Evolutionary conservation across 1,140 invertebrate genomes (phyloP).

Genomic region (Pygmarrhopalites habei): DNA sequence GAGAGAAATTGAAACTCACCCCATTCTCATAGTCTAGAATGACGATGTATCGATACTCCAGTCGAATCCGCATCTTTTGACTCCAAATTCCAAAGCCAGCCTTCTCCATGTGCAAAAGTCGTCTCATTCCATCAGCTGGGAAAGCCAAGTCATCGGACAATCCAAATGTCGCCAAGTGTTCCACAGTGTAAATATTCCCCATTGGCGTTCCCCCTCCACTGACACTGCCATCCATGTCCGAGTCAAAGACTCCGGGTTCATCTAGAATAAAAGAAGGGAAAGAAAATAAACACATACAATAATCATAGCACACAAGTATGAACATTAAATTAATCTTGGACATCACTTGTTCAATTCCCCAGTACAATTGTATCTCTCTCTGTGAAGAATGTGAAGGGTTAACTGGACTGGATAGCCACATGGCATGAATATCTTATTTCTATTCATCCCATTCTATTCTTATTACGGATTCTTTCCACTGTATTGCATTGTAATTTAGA

Average conservation of each 20-base stretch:
- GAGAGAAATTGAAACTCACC: constrained; percentile 56
- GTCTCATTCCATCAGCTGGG: constrained; percentile 88
- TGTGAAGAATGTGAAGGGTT: too few species aligned
- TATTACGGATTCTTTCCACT: too few species aligned
- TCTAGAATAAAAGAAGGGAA: too few species aligned
- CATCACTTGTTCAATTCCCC: too few species aligned
- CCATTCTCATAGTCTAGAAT: constrained; percentile 95
- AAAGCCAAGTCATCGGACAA: constrained; percentile 81
- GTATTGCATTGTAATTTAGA: too few species aligned
- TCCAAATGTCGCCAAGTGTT: constrained; percentile 96
- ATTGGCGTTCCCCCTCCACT: constrained; percentile 7
- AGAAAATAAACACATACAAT: too few species aligned
- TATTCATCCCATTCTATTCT: too few species aligned
- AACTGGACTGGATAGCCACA: too few species aligned
- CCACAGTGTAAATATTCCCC: constrained; percentile 63
- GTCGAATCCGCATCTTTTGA: constrained; percentile 88
- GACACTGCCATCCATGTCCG: constrained; percentile 24
- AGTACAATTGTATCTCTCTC: too few species aligned
- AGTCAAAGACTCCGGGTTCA: constrained; percentile 26
- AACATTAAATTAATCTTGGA: too few species aligned
- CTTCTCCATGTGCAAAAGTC: constrained; percentile 91
- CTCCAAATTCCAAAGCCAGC: constrained; percentile 94
- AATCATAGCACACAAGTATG: too few species aligned
- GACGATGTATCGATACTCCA: constrained; percentile 79
- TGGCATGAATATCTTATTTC: too few species aligned